Evolutionary conservation across 2,113 vertebrate genomes (phyloP).

Genomic region (Cynocephalus volans): DNA sequence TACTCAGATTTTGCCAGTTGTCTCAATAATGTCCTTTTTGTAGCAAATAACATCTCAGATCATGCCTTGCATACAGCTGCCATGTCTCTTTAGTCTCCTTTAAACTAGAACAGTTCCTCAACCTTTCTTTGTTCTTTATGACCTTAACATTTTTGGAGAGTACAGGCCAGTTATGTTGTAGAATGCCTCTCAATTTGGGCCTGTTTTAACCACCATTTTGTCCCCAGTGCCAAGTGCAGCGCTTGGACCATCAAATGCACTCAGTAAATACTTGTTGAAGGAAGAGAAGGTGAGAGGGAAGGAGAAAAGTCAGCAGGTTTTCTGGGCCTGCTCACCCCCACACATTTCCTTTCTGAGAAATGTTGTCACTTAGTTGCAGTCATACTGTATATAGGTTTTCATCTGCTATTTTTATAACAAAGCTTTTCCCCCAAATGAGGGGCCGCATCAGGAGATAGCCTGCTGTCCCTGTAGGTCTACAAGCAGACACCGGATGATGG

Average conservation of each 20-base stretch:
- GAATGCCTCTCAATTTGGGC: neutral
- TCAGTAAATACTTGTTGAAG: neutral
- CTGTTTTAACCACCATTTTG: neutral
- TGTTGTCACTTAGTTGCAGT: neutral
- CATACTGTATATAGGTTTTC: neutral
- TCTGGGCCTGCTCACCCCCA: neutral
- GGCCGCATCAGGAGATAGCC: neutral
- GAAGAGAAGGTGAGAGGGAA: neutral
- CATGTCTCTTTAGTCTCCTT: neutral
- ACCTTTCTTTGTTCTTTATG: neutral
- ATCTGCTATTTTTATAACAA: slow-evolving; percentile 22
- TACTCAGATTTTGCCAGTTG: neutral
- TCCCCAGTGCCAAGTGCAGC: neutral
- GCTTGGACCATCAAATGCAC: neutral
- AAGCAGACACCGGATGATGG: neutral
- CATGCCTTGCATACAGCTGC: rapidly evolving
- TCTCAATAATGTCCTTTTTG: neutral
- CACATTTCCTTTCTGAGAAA: neutral
- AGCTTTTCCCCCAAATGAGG: neutral
- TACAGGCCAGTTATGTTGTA: neutral
- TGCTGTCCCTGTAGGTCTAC: neutral
- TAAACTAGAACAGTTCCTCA: neutral
- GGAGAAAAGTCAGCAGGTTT: neutral
- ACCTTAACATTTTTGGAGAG: slow-evolving; percentile 2
- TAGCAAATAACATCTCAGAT: slow-evolving; percentile 10